phyloP scores from a whole-genome alignment of 35 echinoderm and acorn worm genomes.

The Holothuria glaberrima region DNA sequence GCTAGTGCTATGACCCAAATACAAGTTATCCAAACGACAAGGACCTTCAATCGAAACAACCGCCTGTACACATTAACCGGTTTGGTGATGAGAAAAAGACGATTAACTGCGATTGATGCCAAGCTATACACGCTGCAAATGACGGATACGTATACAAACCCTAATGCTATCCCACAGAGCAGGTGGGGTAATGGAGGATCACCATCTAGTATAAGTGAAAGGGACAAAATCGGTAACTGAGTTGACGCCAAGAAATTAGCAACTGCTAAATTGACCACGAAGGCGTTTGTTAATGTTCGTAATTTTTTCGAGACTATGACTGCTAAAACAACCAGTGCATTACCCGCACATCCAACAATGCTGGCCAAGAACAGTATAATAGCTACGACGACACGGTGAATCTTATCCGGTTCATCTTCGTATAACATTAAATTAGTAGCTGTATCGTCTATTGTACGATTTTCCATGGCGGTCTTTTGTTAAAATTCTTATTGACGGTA shows the following conservation, averaged over 20 bases:
- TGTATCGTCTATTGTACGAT: too few relatives aligned
- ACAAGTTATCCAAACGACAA: too few relatives aligned
- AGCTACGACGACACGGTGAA: conserved; percentile 66
- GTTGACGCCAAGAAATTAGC: conserved; percentile 77
- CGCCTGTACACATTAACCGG: conserved; percentile 69
- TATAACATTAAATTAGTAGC: too few relatives aligned
- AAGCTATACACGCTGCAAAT: conserved; percentile 70
- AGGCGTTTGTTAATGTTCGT: conserved; percentile 88
- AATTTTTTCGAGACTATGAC: conserved; percentile 67
- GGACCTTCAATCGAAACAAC: conserved; percentile 51
- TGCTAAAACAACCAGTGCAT: conserved; percentile 72
- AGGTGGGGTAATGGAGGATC: too few relatives aligned
- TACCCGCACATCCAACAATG: conserved; percentile 55
- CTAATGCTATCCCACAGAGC: conserved; percentile 52
- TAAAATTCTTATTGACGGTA: too few relatives aligned
- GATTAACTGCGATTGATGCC: conserved; percentile 78
- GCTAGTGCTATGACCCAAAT: conserved; percentile 70
- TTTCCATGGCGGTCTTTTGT: too few relatives aligned
- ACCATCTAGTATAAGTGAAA: conserved; percentile 59
- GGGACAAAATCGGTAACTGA: conserved; percentile 57
- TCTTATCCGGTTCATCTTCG: neutral
- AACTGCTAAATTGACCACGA: conserved; percentile 91
- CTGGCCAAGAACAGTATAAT: conserved; percentile 49
- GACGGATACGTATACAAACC: conserved; percentile 63
- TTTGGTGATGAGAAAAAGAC: too few relatives aligned